Evolutionary conservation across 2,888 invertebrate species (phyloP), one percentile per base, ranked within the genome.

Genomic region (Ichneumon xanthorius): DNA sequence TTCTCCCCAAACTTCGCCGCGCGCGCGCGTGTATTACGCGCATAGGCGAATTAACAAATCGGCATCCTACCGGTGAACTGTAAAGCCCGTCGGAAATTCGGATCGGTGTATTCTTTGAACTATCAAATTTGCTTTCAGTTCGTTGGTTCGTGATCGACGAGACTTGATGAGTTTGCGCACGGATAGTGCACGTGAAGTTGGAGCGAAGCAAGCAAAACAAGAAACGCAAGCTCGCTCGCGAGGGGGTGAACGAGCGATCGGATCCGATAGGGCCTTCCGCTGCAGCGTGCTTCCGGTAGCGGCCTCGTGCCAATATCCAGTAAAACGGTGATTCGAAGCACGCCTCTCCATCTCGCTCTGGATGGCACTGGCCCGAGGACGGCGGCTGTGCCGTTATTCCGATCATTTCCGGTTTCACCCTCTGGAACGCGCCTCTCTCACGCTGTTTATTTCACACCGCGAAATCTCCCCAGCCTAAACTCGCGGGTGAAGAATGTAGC

Each of bases 261-360:
- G 50, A 26, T 77, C 1, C 67, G 26, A 53, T 26, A 53, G 53
- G 53, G 77, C 53, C 53, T 67, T 77, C 22, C 77, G 53, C 37
- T 45, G 67, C 33, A 40, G 67, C 53, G 11, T 3, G 22, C 26
- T 67, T 40, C 50, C 67, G 50, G 65, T 55, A 37, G 22, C 37
- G 16, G 33, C 53, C 22, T 67, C 77, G 67, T 67, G 53, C 67
- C 77, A 55, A 67, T 77, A 77, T 77, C 65, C 76, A 76, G 50
- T 76, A 55, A 76, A 67, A 67, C 76, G 65, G 37, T 4, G 37
- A 53, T 76, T 76, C 30, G 11, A 16, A 26, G 67, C 22, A 53
- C 48, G 37, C 22, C 22, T 55, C 37, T 33, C 14, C 4, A 40
- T 40, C 37, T 53, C 37, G 11, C 48, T 22, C 63, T 45, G 40